These are phyloP conservation scores for Oreochromis tanganicae DNA, from an alignment of 2,113 vertebrate genomes.

Conservation along the genomic window DNA sequence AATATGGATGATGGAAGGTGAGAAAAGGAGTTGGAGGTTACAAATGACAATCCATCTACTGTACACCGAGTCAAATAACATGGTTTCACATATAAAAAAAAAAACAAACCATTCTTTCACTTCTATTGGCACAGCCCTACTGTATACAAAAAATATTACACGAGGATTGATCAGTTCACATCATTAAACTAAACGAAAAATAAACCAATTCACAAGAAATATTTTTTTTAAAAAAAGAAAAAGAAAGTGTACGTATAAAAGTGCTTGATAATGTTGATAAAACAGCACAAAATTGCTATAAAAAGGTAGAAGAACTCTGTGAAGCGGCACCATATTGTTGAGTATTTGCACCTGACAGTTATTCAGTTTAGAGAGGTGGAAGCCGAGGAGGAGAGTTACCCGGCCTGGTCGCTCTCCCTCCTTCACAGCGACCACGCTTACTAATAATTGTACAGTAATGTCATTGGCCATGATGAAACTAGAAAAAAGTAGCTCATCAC, in stretches of 20 bases:
- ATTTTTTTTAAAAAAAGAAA: constrained; percentile 42
- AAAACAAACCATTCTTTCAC: constrained; percentile 68
- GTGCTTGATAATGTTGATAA: constrained; percentile 77
- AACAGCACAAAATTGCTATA: constrained; percentile 79
- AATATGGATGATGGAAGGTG: neutral
- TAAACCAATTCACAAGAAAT: constrained; percentile 64
- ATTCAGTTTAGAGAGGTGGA: constrained; percentile 54
- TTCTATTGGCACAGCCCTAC: constrained; percentile 81
- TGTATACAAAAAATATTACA: constrained; percentile 81
- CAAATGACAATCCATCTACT: constrained; percentile 53
- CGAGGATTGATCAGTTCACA: constrained; percentile 77
- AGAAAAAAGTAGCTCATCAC: constrained; percentile 72
- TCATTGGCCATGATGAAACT: constrained; percentile 75
- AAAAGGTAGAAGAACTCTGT: constrained; percentile 79
- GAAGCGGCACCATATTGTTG: constrained; percentile 77
- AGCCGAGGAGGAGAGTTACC: constrained; percentile 36
- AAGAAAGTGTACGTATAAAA: constrained; percentile 75
- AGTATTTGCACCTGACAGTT: constrained; percentile 75
- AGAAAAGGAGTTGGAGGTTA: neutral
- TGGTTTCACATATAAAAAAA: constrained; percentile 61
- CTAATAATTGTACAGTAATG: constrained; percentile 78
- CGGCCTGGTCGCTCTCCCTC: constrained; percentile 16
- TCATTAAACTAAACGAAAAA: constrained; percentile 70
- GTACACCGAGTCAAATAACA: constrained; percentile 56
- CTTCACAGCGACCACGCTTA: constrained; percentile 28